These are phyloP conservation scores for Ispidina lecontei DNA, from an alignment of 2,797 vertebrate genomes.

Conservation along the genomic window DNA sequence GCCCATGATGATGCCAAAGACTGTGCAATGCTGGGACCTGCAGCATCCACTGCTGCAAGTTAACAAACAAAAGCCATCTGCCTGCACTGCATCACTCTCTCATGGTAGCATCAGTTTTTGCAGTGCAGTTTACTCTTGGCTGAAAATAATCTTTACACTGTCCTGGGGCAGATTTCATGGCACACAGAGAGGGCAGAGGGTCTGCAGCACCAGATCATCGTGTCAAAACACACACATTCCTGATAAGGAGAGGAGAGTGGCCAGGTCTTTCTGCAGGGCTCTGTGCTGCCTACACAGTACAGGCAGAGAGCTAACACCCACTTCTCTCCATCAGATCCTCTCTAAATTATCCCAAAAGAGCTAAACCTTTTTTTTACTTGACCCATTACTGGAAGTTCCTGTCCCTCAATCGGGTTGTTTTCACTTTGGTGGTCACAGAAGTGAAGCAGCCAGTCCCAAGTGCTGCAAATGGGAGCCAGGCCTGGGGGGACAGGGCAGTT, in stretches of 20 bases:
- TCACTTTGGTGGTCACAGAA: neutral
- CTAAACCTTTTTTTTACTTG: neutral
- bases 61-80: neutral
- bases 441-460: neutral
- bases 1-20: neutral
- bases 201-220: neutral
- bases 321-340: neutral
- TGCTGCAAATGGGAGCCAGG: neutral
- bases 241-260: neutral
- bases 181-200: neutral
- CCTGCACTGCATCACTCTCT: accelerated
- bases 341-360: neutral
- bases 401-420: neutral
- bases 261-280: neutral
- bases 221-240: accelerated
- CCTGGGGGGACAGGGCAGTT: neutral
- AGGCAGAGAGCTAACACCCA: neutral
- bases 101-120: neutral
- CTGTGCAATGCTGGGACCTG: neutral
- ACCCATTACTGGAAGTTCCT: neutral
- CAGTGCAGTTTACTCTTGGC: neutral
- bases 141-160: neutral
- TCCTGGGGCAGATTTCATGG: neutral
- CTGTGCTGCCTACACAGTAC: neutral
- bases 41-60: neutral